Evolutionary conservation across 2,888 invertebrate species (phyloP).

Genomic region (Loripinus fragilis): DNA sequence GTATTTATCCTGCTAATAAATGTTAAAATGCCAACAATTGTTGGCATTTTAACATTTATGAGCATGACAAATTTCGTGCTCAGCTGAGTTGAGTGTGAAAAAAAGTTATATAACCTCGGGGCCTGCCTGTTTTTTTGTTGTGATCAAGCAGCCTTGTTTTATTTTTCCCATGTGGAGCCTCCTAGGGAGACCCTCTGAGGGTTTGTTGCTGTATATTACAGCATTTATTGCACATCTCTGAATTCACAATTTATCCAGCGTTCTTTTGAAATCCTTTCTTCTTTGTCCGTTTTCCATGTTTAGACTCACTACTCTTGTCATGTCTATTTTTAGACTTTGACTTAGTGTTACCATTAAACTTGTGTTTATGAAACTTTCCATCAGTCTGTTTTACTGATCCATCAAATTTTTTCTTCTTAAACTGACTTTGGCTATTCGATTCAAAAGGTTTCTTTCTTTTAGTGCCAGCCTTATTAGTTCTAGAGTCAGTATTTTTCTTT

Average conservation of each 20-base stretch:
- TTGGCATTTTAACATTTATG: no score
- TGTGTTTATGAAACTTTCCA: slow-evolving; percentile 7
- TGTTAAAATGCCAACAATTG: no score
- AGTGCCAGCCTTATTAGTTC: background rate
- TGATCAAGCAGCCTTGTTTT: no score
- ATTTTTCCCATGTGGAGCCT: no score
- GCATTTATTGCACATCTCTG: no score
- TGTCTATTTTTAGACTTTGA: background rate
- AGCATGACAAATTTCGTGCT: no score
- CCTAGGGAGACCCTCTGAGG: no score
- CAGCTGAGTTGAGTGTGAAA: no score
- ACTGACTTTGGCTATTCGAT: background rate
- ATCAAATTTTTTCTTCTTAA: slow-evolving; percentile 12
- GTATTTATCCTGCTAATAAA: no score
- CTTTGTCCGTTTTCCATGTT: background rate
- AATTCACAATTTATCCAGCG: background rate
- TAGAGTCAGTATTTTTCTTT: background rate
- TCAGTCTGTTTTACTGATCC: background rate
- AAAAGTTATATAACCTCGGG: no score
- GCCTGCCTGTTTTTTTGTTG: no score
- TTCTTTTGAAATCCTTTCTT: background rate
- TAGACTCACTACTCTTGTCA: background rate
- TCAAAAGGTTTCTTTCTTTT: background rate
- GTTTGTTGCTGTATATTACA: no score
- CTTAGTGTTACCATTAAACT: background rate